Base-by-base conservation (phyloP, 2,888 invertebrate genomes). In the Furcula furcula region DNA sequence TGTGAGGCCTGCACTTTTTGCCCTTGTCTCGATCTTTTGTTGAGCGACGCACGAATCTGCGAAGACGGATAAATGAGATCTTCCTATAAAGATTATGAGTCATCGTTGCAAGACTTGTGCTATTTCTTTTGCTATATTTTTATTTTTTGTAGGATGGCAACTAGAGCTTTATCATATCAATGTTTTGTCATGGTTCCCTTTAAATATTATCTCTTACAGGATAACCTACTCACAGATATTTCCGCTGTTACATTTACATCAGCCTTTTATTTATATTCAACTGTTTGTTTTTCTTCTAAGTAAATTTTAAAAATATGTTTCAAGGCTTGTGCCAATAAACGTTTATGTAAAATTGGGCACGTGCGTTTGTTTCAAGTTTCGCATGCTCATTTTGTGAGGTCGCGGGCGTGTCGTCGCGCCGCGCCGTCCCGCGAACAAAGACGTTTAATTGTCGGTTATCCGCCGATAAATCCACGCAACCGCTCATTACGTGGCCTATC, bases 401-500 rank as follows among this genome's bases (percentile, higher is more conserved):
- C 71, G 51, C 32, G 36, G 53, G 63, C 58, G 62, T 59, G 58
- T 36, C 51, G 46, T 43, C 43, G 46, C 39, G 58, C 51, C 64
- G 47, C 50, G 52, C 53, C 45, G 68, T 65, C 43, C 31, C 42
- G 33, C 64, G 70, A 80, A 85, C 84, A 84, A 82, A 83, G 85
- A 79, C 75, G 71, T 78, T 81, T 87, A 87, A 87, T 87, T 86
- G 80, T 72, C 60, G 84, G 85, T 76, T 82, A 74, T 67, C 71
- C 65, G 70, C 46, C 77, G 72, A 83, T 85, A 84, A 84, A 85
- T 85, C 81, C 73, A 59, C 59, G 60, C 58, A 86, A 79, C 88
- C 85, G 45, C 72, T 85, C 78, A 88, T 88, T 87, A 88, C 68
- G 56, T 57, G 65, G 71, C 73, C 71, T 76, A 80, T 83, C 79